phyloP scores from a whole-genome alignment of 1,140 invertebrate genomes.

The Macrotrachela quadricornifera region DNA sequence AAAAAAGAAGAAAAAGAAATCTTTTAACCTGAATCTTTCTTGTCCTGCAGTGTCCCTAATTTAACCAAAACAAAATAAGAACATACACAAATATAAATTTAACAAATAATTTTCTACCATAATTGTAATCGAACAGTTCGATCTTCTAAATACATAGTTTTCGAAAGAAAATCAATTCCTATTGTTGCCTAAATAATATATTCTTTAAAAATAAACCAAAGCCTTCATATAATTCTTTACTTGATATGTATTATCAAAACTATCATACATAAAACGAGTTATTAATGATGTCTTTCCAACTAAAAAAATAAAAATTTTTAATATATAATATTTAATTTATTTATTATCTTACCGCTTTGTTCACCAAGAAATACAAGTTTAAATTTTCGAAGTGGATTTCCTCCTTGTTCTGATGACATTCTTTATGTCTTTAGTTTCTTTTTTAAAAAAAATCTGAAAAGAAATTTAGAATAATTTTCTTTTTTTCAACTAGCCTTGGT shows the following conservation, averaged over 20 bases:
- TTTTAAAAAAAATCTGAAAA: too few relatives aligned
- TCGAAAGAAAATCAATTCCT: conserved; percentile 98
- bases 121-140: conserved; percentile 88
- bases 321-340: not conserved
- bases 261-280: conserved; percentile 99
- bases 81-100: too few relatives aligned
- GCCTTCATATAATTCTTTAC: conserved; percentile 25
- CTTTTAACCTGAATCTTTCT: too few relatives aligned
- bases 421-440: too few relatives aligned
- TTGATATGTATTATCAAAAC: conserved; percentile 99
- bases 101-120: conserved; percentile 49
- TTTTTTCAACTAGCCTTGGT: too few relatives aligned
- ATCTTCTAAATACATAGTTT: conserved; percentile 99
- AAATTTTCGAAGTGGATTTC: conserved; percentile 73
- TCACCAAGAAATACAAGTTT: conserved; percentile 97
- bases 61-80: too few relatives aligned
- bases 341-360: conserved; percentile 65
- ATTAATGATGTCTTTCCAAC: conserved; percentile 98
- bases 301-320: conserved; percentile 21
- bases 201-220: too few relatives aligned
- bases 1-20: too few relatives aligned
- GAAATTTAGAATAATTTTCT: too few relatives aligned
- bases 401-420: too few relatives aligned
- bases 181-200: conserved; percentile 52
- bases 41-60: conserved; percentile 32